phyloP scores from a whole-genome alignment of 2,113 vertebrate species.

The Clarias gariepinus region DNA sequence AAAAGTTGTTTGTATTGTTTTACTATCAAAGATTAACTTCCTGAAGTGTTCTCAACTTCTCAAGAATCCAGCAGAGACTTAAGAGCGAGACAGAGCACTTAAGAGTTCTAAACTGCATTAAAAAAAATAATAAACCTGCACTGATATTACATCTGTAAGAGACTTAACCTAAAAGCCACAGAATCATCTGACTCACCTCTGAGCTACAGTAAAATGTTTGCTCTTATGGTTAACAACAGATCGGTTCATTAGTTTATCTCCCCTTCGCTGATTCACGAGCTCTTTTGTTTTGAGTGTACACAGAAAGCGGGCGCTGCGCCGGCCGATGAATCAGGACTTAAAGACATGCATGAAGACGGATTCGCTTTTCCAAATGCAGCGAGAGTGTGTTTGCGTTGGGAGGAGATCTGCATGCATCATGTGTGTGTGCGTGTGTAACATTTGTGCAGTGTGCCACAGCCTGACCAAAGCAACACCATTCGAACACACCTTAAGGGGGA shows the following conservation, averaged over 20 bases:
- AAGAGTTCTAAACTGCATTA: neutral
- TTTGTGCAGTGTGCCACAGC: slow-evolving; percentile 27
- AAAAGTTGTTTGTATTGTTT: neutral
- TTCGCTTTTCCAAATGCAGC: neutral
- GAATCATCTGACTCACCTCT: neutral
- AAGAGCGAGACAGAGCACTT: neutral
- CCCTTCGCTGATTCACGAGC: slow-evolving; percentile 20
- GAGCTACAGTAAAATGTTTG: neutral
- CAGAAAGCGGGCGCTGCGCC: neutral
- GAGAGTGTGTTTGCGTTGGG: slow-evolving; percentile 15
- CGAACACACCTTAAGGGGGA: slow-evolving; percentile 43
- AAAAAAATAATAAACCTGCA: neutral
- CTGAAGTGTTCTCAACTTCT: neutral
- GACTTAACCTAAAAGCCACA: slow-evolving; percentile 9
- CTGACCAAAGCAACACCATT: slow-evolving; percentile 21
- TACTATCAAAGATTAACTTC: neutral
- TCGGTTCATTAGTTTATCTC: slow-evolving; percentile 17
- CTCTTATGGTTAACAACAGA: slow-evolving; percentile 31
- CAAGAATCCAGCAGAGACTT: neutral
- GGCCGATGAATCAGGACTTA: slow-evolving; percentile 9
- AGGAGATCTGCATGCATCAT: slow-evolving; percentile 13
- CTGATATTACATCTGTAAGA: neutral
- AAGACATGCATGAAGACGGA: slow-evolving; percentile 20
- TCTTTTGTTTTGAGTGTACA: slow-evolving; percentile 35
- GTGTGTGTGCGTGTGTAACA: slow-evolving; percentile 19